phyloP scores from a whole-genome alignment of 1,140 invertebrate species.

The Drosophila bifasciata region DNA sequence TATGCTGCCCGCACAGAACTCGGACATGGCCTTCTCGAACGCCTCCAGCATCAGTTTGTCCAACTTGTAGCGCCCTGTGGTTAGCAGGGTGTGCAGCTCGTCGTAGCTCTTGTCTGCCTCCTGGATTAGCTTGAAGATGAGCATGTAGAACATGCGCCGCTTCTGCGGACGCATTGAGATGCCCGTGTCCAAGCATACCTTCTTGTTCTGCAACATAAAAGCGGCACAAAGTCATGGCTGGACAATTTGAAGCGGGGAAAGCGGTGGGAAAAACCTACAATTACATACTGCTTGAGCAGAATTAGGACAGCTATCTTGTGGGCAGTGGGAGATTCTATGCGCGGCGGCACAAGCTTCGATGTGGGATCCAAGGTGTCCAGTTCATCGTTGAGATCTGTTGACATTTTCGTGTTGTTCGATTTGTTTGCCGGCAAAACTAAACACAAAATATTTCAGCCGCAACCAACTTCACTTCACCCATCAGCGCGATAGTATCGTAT shows the following conservation, averaged over 20 bases:
- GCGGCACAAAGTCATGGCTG: background rate
- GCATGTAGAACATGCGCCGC: constrained; percentile 86
- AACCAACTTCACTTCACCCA: constrained; percentile 41
- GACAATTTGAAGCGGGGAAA: no score
- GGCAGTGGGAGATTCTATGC: constrained; percentile 76
- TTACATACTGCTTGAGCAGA: constrained; percentile 80
- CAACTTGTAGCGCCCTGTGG: constrained; percentile 85
- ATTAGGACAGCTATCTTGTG: constrained; percentile 77
- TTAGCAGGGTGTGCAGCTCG: constrained; percentile 86
- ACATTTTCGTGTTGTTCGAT: background rate
- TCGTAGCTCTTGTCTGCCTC: constrained; percentile 88
- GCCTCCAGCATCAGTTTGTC: constrained; percentile 84
- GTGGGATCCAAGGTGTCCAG: constrained; percentile 74
- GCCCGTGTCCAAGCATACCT: constrained; percentile 57
- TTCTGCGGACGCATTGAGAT: constrained; percentile 63
- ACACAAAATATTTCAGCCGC: constrained; percentile 17
- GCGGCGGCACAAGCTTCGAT: constrained; percentile 51
- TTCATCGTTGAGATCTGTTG: constrained; percentile 76
- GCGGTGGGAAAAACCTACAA: constrained; percentile 39
- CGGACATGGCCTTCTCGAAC: constrained; percentile 85
- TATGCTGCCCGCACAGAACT: constrained; percentile 86
- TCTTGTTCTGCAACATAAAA: constrained; percentile 57
- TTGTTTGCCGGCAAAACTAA: constrained; percentile 62
- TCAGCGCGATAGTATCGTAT: no score
- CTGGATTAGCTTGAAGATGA: constrained; percentile 87